These are phyloP conservation scores for Cephalopterus ornatus DNA, from an alignment of 2,113 vertebrate species.

Conservation along the genomic window DNA sequence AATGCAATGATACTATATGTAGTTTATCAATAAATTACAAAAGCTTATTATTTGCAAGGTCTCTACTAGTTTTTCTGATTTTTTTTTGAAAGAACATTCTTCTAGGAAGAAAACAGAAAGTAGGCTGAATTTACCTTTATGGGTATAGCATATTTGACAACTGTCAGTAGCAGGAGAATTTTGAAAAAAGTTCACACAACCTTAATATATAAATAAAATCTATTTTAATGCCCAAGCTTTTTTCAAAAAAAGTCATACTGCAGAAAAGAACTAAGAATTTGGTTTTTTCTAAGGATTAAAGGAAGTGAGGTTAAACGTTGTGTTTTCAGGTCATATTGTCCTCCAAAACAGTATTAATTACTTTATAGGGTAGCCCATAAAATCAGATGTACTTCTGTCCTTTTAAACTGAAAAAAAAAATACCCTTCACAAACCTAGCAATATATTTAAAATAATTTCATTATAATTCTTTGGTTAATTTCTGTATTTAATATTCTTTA, in stretches of 20 bases:
- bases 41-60: not conserved
- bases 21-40: not conserved
- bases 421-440: rapidly evolving
- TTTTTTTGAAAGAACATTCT: not conserved
- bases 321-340: not conserved
- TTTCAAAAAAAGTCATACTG: not conserved
- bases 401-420: not conserved
- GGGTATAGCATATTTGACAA: not conserved
- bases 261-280: not conserved
- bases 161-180: not conserved
- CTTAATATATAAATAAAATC: not conserved
- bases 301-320: not conserved
- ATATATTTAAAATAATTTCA: not conserved
- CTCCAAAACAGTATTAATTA: not conserved
- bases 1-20: not conserved
- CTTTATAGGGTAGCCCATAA: not conserved
- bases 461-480: not conserved
- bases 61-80: not conserved
- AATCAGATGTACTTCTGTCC: not conserved
- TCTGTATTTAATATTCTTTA: not conserved
- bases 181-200: not conserved
- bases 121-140: not conserved
- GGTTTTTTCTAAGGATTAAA: not conserved
- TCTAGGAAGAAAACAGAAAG: not conserved
- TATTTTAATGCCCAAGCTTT: not conserved